phyloP scores from a whole-genome alignment of 2,797 vertebrate genomes.

The Adrianichthys oophorus region DNA sequence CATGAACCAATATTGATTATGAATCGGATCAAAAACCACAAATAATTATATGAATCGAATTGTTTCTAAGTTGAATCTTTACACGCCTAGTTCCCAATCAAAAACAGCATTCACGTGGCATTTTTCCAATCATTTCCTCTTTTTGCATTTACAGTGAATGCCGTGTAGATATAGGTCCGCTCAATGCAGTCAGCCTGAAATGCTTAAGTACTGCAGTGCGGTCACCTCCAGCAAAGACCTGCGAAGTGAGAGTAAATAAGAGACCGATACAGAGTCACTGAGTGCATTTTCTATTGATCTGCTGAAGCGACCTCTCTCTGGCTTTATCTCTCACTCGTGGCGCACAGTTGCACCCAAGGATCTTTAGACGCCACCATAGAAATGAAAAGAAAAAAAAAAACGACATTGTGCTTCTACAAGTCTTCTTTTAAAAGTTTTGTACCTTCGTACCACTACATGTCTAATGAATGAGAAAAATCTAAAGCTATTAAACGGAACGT shows the following conservation, averaged over 20 bases:
- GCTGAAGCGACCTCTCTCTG: conserved; percentile 37
- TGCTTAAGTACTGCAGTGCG: conserved; percentile 35
- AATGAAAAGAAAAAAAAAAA: conserved; percentile 16
- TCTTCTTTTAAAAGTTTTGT: no score
- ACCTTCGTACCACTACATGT: not conserved
- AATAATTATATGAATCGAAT: no score
- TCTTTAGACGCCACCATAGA: conserved; percentile 13
- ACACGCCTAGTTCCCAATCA: not conserved
- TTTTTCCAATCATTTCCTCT: not conserved
- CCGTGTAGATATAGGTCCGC: not conserved
- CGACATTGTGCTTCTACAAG: conserved; percentile 6
- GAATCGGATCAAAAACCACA: no score
- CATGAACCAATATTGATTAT: no score
- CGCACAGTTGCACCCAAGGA: not conserved
- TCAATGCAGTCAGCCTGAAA: conserved; percentile 15
- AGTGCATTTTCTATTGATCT: conserved; percentile 69
- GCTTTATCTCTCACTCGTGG: conserved; percentile 8
- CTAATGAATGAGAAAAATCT: no score
- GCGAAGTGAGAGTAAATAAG: conserved; percentile 60
- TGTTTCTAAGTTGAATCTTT: not conserved
- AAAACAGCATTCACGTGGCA: not conserved
- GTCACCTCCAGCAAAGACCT: conserved; percentile 50
- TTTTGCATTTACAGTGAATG: conserved; percentile 14
- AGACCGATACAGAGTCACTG: conserved; percentile 40
- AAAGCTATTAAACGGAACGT: no score